Evolutionary conservation across 2,888 invertebrate genomes (phyloP).

Genomic region (Noctua janthina): DNA sequence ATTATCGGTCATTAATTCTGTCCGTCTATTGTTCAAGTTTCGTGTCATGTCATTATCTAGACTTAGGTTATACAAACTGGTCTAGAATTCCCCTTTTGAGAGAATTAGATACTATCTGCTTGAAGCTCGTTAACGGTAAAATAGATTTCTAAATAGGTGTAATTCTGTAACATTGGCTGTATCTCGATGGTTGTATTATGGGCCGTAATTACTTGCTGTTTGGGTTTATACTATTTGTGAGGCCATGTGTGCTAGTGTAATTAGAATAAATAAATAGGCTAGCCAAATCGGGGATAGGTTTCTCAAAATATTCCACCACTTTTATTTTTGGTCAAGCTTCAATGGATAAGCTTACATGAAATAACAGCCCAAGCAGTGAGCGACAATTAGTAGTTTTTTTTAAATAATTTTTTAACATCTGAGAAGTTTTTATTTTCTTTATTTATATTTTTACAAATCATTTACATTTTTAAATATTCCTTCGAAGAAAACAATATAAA

Average conservation of each 20-base stretch:
- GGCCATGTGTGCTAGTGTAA: neutral
- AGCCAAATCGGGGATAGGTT: neutral
- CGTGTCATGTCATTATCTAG: slow-evolving; percentile 37
- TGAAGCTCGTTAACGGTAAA: slow-evolving; percentile 24
- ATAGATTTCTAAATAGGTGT: slow-evolving; percentile 51
- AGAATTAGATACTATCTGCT: slow-evolving; percentile 36
- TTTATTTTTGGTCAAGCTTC: neutral
- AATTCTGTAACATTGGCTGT: slow-evolving; percentile 26
- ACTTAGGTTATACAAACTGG: slow-evolving; percentile 29
- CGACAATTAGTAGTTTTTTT: neutral
- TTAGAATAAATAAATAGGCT: neutral
- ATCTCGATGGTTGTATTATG: slow-evolving; percentile 23
- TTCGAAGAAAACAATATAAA: no score
- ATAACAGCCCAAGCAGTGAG: neutral
- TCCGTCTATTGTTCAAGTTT: slow-evolving; percentile 44
- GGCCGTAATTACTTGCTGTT: slow-evolving; percentile 29
- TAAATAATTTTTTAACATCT: neutral
- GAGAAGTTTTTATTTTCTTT: neutral
- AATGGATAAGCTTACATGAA: neutral
- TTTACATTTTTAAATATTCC: no score
- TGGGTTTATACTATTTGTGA: neutral
- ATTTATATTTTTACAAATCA: no score
- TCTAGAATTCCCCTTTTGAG: slow-evolving; percentile 11
- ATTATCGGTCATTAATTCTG: slow-evolving; percentile 31
- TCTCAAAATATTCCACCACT: neutral